Percentiles rank a stretch among this genome's conserved stretches.
These are phyloP conservation scores for Alviniconcha marisindica DNA, from an alignment of 1,140 invertebrate genomes.

Conservation along the genomic window DNA sequence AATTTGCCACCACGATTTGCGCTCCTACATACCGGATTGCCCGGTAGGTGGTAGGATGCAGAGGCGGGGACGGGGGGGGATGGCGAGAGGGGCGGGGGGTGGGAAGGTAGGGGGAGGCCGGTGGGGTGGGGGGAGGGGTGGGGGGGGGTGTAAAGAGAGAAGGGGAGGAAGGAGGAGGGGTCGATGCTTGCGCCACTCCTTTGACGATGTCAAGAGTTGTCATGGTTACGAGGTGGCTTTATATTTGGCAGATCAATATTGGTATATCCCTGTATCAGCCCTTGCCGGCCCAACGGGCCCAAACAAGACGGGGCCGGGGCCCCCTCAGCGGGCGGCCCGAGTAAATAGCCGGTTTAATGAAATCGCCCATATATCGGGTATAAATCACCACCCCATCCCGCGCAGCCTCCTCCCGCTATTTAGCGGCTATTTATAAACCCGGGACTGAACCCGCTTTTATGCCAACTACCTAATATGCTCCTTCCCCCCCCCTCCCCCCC, in stretches of 20 bases:
- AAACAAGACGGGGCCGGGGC: constrained; percentile 11
- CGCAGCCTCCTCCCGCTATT: background rate
- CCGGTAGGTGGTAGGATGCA: background rate
- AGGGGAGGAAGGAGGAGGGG: background rate
- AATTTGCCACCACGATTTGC: constrained; percentile 33
- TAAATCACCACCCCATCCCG: constrained; percentile 38
- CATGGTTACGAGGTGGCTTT: constrained; percentile 47
- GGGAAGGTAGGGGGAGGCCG: background rate
- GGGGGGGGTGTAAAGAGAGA: background rate
- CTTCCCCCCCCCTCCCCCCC: no score
- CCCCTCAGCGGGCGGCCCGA: constrained; percentile 37
- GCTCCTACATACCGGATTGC: constrained; percentile 24
- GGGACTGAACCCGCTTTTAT: no score
- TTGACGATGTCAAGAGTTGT: constrained; percentile 41
- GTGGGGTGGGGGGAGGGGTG: background rate
- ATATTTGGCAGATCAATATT: constrained; percentile 48
- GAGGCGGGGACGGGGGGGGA: background rate
- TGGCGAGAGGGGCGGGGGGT: background rate
- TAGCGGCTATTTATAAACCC: constrained; percentile 33
- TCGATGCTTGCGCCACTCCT: constrained; percentile 19
- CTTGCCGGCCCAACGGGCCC: background rate
- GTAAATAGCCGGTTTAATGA: constrained; percentile 51
- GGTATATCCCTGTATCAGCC: constrained; percentile 44
- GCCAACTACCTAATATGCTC: constrained; percentile 12
- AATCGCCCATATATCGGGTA: constrained; percentile 47